Evolutionary conservation across 2,113 vertebrate species (phyloP).

Genomic region (Tautogolabrus adspersus): DNA sequence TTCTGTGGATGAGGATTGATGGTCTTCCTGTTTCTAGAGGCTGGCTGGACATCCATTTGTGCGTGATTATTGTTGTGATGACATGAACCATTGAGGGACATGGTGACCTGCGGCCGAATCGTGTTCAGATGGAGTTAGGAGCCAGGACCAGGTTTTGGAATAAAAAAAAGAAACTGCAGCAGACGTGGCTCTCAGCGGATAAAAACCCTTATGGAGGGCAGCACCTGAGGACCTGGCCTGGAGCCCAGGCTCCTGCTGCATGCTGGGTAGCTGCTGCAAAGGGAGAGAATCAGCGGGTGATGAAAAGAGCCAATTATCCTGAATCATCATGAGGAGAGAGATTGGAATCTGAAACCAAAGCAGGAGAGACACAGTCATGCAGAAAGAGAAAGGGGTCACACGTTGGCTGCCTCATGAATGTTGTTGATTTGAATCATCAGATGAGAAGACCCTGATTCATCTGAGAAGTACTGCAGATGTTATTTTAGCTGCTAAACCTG

Average conservation of each 20-base stretch:
- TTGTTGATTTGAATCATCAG: not conserved
- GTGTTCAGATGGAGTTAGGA: not conserved
- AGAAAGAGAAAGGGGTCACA: constrained; percentile 9
- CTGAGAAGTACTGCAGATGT: not conserved
- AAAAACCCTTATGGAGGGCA: constrained; percentile 35
- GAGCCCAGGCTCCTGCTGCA: constrained; percentile 71
- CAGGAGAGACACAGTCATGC: constrained; percentile 38
- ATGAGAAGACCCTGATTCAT: not conserved
- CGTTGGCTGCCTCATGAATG: not conserved
- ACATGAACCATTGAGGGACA: constrained; percentile 13
- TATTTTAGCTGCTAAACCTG: not conserved
- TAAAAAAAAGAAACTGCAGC: not conserved
- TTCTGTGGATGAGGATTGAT: constrained; percentile 33
- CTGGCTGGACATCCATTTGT: not conserved
- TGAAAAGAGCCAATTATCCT: not conserved
- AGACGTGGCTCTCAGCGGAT: constrained; percentile 47
- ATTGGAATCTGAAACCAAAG: constrained; percentile 61
- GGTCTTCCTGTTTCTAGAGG: constrained; percentile 19
- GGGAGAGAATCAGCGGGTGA: not conserved
- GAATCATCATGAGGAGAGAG: constrained; percentile 2
- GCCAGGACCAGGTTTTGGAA: not conserved
- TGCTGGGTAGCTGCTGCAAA: constrained; percentile 56
- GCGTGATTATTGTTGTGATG: not conserved
- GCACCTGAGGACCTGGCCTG: constrained; percentile 54
- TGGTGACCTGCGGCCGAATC: not conserved